Evolutionary conservation across 2,888 invertebrate species (phyloP).

Genomic region (Drosophila paranaensis): DNA sequence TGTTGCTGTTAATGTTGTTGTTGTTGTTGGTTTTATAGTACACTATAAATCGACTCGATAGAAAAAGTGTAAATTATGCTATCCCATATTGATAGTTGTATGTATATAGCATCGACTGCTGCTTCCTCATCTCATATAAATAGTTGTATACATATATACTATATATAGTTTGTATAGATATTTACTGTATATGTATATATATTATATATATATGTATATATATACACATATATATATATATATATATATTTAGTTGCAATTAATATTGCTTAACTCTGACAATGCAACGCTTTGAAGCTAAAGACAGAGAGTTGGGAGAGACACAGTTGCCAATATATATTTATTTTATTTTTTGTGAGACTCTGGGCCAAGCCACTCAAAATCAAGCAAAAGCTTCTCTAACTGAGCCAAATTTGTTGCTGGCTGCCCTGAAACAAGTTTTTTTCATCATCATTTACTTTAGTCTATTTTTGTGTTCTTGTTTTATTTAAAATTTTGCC

Average conservation of each 20-base stretch:
- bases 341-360: slow-evolving; percentile 15
- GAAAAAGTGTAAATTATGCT: slow-evolving; percentile 79
- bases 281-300: slow-evolving; percentile 77
- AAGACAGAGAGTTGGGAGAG: slow-evolving; percentile 61
- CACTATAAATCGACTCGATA: slow-evolving; percentile 78
- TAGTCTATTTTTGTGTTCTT: slow-evolving; percentile 30
- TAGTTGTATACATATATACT: slow-evolving; percentile 75
- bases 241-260: slow-evolving; percentile 65
- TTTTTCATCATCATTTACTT: slow-evolving; percentile 5
- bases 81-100: slow-evolving; percentile 71
- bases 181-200: slow-evolving; percentile 54
- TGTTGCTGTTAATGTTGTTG: slow-evolving; percentile 32
- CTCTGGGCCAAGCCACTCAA: slow-evolving; percentile 32
- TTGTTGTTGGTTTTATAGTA: slow-evolving; percentile 58
- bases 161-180: slow-evolving; percentile 67
- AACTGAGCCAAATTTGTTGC: slow-evolving; percentile 27
- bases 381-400: slow-evolving; percentile 55
- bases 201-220: slow-evolving; percentile 4
- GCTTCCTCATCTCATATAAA: slow-evolving; percentile 53
- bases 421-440: slow-evolving; percentile 52
- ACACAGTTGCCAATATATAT: slow-evolving; percentile 39
- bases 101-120: slow-evolving; percentile 57
- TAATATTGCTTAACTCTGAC: slow-evolving; percentile 74
- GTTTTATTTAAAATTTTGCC: slow-evolving; percentile 45
- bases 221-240: slow-evolving; percentile 1